Evolutionary conservation across 2,888 invertebrate genomes (phyloP).

Genomic region (Caenorhabditis afra): DNA sequence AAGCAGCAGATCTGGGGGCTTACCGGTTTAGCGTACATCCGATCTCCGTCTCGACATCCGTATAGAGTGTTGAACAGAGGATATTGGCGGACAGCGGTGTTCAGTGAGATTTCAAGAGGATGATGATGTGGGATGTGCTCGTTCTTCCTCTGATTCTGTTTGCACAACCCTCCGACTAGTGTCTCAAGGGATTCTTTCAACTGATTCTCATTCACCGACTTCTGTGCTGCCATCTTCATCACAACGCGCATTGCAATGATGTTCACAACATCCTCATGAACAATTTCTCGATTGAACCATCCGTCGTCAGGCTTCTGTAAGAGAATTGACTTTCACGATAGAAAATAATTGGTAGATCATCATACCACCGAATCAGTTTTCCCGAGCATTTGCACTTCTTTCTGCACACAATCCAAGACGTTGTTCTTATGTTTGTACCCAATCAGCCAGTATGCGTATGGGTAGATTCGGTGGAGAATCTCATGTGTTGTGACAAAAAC

Average conservation of each 20-base stretch:
- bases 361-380: slow-evolving; percentile 43
- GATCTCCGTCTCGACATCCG: slow-evolving; percentile 36
- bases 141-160: slow-evolving; percentile 38
- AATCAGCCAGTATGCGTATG: slow-evolving; percentile 21
- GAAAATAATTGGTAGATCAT: too few relatives aligned
- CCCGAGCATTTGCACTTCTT: slow-evolving; percentile 27
- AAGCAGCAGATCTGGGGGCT: not conserved
- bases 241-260: slow-evolving; percentile 43
- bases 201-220: slow-evolving; percentile 35
- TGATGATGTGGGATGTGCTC: slow-evolving; percentile 41
- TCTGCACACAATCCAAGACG: slow-evolving; percentile 19
- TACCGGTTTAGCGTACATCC: slow-evolving; percentile 48
- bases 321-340: not conserved
- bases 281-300: slow-evolving; percentile 31
- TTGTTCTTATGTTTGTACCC: not conserved
- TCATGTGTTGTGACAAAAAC: slow-evolving; percentile 51
- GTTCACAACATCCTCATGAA: slow-evolving; percentile 51
- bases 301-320: slow-evolving; percentile 28
- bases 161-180: slow-evolving; percentile 48
- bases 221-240: slow-evolving; percentile 42
- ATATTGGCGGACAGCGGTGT: slow-evolving; percentile 48
- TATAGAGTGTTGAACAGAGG: slow-evolving; percentile 46
- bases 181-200: slow-evolving; percentile 49
- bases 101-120: slow-evolving; percentile 50
- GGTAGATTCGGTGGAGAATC: slow-evolving; percentile 45